Evolutionary conservation across 2,797 vertebrate genomes (phyloP), one percentile per base, ranked within the genome.

Genomic region (Chromis chromis): DNA sequence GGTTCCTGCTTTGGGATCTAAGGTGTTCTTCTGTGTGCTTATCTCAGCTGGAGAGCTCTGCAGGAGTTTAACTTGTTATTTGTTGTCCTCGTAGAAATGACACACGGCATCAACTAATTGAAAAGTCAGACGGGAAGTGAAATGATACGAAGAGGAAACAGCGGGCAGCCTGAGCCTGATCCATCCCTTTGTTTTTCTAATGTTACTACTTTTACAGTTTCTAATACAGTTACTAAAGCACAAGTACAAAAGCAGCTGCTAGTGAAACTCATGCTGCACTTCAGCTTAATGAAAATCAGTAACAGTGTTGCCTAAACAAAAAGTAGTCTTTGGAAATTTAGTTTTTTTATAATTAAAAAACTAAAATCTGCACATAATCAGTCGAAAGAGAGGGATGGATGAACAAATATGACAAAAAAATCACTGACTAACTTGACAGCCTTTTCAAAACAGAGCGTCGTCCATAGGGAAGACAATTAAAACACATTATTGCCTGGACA

Each of bases 1-100:
- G 68, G 82, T 54, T 61, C 76, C 57, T 48, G 19, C 73, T 81
- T 27, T 61, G 67, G 79, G 85, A 81, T 58, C 22, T 21, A 10
- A 10, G 2, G 74, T 22, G 39, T 76, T 76, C 80, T 75, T 67
- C 79, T 44, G 65, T 78, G 75, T 78, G 76, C 83, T 89, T 75
- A 67, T 76, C 78, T 85, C 68, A 83, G 82, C 83, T 82, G 52
- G 31, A 27, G 39, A 82, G 64, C 78, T 0, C 82, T 55, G 76
- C 82, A 81, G 81, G 79, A 79, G 77, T 80, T 78, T 31, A 46
- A 67, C 56, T 50, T 79, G 53, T 62, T 74, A 58, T 65, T 28
- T 72, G 60, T 60, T 63, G 54, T 27, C 55, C 69, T 76, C 31
- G 31, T 27, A 59, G 56, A 69, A 78, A 68, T 48, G 3, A 16